Base-by-base conservation (phyloP, 2,797 vertebrate genomes). In the Myripristis jacobus region DNA sequence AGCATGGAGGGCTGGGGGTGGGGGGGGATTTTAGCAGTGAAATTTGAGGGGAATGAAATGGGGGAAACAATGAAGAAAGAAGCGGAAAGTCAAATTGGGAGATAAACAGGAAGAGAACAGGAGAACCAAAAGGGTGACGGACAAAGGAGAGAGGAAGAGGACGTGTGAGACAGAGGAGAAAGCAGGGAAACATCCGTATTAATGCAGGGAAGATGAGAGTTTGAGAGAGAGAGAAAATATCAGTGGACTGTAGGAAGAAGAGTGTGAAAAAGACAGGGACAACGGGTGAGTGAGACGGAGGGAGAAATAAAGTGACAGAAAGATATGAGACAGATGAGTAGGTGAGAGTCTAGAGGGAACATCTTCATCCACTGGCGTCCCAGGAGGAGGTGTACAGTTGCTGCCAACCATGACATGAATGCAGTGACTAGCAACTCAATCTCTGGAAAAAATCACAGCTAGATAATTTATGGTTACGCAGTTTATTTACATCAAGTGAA, bases 341-440 rank as follows among this genome's bases (percentile, higher is more conserved):
- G 19, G 19, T 34, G 19, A 46, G 13, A 25, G n/a, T 1, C 21
- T 25, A 22, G 18, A 1, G 19, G 11, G 25, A 31, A 15, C 15
- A 0, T 43, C 22, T 67, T 21, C 54, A 29, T 38, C 47, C 36
- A 29, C 58, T 55, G 44, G 55, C 1, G 16, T 76, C 69, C 16
- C 7, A 4, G 27, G 29, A 78, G 51, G 51, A 60, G 41, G 41
- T 52, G 25, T 57, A 22, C 25, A 57, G 48, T 65, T 56, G 68
- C 47, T 36, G 22, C 16, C 41, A 44, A 63, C 55, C 19, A 54
- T 47, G n/a, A n/a, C 15, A 50, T 34, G 8, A 69, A 58, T 57
- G 59, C 15, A 46, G 19, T 16, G 2, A 44, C 34, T 55, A 22
- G 38, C 44, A 48, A 27, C 16, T 19, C 52, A 19, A 55, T 55